These are phyloP conservation scores for Anhinga rufa DNA, from an alignment of 2,113 vertebrate genomes.

Conservation along the genomic window DNA sequence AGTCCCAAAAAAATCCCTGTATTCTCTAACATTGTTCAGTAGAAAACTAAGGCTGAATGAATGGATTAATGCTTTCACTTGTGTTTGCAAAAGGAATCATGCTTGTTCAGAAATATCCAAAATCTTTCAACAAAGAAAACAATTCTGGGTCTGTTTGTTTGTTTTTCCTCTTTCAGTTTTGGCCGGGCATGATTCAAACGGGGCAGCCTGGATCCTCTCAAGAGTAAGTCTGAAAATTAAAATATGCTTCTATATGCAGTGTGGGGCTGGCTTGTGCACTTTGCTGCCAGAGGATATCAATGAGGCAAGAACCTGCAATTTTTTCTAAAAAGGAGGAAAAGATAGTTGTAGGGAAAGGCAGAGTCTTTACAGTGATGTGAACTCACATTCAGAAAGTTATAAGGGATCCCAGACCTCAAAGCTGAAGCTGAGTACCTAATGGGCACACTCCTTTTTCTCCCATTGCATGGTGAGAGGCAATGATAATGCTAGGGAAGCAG, in stretches of 20 bases:
- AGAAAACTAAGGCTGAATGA: conserved; percentile 2
- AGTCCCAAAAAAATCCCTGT: neutral
- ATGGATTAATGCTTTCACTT: conserved; percentile 23
- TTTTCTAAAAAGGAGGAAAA: neutral
- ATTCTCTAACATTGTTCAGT: conserved; percentile 5
- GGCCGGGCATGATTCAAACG: conserved; percentile 96
- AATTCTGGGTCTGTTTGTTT: conserved; percentile 36
- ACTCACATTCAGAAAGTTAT: neutral
- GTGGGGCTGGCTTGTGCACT: neutral
- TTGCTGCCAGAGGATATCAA: neutral
- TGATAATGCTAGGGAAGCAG: neutral
- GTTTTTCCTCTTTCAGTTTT: conserved; percentile 81
- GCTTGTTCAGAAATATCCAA: conserved; percentile 4
- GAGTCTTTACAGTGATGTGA: neutral
- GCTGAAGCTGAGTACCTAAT: neutral
- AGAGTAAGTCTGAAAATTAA: conserved; percentile 85
- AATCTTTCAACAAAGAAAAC: neutral
- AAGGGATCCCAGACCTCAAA: neutral
- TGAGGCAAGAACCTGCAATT: neutral
- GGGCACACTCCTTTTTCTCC: neutral
- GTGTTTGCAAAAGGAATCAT: conserved; percentile 1
- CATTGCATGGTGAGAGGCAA: neutral
- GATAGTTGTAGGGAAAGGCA: neutral
- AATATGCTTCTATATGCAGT: neutral
- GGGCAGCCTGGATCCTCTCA: conserved; percentile 98